phyloP scores from a whole-genome alignment of 2,888 invertebrate genomes.

The Formica aserva region DNA sequence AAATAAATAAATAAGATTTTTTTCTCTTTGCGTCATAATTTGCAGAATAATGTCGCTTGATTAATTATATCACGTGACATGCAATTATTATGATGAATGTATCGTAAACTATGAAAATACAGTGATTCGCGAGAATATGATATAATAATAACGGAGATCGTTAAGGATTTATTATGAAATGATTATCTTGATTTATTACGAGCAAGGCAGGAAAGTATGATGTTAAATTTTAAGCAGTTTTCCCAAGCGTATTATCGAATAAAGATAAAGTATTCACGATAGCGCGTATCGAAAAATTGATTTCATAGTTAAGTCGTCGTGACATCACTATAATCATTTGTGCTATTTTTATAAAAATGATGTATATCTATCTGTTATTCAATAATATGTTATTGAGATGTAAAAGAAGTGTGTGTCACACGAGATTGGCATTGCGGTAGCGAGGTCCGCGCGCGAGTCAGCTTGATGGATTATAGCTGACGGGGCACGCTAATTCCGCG shows the following conservation, averaged over 20 bases:
- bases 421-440: slow-evolving; percentile 39
- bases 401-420: slow-evolving; percentile 26
- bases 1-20: slow-evolving; percentile 24
- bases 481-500: slow-evolving; percentile 66
- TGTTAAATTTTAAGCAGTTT: slow-evolving; percentile 44
- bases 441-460: slow-evolving; percentile 13
- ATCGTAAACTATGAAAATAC: slow-evolving; percentile 27
- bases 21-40: slow-evolving; percentile 16
- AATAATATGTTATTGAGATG: slow-evolving; percentile 22
- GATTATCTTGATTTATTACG: slow-evolving; percentile 49
- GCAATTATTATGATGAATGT: slow-evolving; percentile 46
- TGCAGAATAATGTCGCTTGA: slow-evolving; percentile 18
- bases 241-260: slow-evolving; percentile 14
- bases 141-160: slow-evolving; percentile 50
- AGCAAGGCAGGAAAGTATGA: slow-evolving; percentile 27
- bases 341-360: slow-evolving; percentile 1
- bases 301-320: not conserved
- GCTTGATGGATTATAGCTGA: slow-evolving; percentile 68
- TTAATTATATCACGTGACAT: slow-evolving; percentile 43
- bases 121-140: slow-evolving; percentile 45
- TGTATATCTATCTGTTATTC: not conserved
- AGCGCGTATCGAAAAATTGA: not conserved
- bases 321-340: not conserved
- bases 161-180: slow-evolving; percentile 28
- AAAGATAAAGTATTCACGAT: not conserved